phyloP scores from a whole-genome alignment of 2,113 vertebrate species.

The Kobus ellipsiprymnus region DNA sequence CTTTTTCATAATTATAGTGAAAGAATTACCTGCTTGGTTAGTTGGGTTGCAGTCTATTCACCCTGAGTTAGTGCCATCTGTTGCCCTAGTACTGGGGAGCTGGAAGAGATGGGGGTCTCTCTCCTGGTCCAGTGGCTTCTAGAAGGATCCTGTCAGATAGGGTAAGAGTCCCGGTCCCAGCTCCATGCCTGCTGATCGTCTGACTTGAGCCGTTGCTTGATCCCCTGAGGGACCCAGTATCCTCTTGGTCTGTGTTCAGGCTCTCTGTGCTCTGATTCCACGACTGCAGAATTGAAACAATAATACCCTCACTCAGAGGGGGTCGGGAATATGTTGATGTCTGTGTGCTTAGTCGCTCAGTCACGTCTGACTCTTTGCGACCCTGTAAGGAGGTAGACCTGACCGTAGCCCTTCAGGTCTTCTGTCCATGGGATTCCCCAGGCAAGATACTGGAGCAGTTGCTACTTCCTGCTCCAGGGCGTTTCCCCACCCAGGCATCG shows the following conservation, averaged over 20 bases:
- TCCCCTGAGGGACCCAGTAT: too few relatives aligned
- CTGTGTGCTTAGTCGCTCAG: background rate
- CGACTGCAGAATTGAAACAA: rapidly evolving
- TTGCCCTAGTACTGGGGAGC: background rate
- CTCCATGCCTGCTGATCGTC: rapidly evolving
- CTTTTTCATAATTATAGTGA: background rate
- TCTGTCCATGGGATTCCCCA: background rate
- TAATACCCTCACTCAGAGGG: rapidly evolving
- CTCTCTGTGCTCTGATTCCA: background rate
- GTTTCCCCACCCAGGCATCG: background rate
- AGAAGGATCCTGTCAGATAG: background rate
- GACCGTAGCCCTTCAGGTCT: background rate
- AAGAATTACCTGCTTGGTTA: background rate
- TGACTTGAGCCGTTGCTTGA: background rate
- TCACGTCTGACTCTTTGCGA: background rate
- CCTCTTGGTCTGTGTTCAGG: background rate
- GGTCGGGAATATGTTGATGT: background rate
- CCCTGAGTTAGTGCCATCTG: background rate
- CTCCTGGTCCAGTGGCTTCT: background rate
- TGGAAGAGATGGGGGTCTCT: background rate
- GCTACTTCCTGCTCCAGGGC: background rate
- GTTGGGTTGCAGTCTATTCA: background rate
- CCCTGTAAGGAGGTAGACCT: background rate
- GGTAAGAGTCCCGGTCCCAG: background rate
- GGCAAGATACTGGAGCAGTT: background rate